A percentile compares a stretch with the other conserved stretches of the same genome.
Conservation (phyloP, 1,140 invertebrate genomes). For the Idris sp. region DNA sequence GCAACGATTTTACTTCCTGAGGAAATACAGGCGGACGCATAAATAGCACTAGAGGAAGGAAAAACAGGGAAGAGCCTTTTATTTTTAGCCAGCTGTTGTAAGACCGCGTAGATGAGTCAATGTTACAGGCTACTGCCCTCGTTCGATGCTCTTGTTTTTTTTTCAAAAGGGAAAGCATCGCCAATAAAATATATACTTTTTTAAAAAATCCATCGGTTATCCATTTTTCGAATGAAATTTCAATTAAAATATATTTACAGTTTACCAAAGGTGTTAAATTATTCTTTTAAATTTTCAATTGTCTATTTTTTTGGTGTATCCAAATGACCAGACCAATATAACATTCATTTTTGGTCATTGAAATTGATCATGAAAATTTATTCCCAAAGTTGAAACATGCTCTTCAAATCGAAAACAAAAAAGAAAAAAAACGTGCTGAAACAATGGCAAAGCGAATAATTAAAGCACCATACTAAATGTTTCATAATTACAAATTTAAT, state of each 20-base stretch:
- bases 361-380: no score
- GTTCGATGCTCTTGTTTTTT: conserved; percentile 36
- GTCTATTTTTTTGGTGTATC: no score
- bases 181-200: no score
- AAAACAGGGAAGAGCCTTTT: conserved; percentile 51
- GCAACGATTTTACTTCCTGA: conserved; percentile 49
- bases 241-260: no score
- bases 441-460: conserved; percentile 6
- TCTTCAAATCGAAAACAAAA: no score
- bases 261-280: no score
- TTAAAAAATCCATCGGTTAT: no score
- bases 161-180: neutral
- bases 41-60: conserved; percentile 60
- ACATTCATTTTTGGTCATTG: no score
- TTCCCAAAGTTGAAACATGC: no score
- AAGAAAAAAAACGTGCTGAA: neutral
- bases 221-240: no score
- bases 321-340: no score
- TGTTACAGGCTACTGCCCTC: conserved; percentile 57
- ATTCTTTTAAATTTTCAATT: no score
- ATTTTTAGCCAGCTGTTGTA: conserved; percentile 58
- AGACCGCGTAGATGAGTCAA: conserved; percentile 51
- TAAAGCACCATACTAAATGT: conserved; percentile 4
- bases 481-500: conserved; percentile 28
- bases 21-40: conserved; percentile 52